These are phyloP conservation scores for Psococerastis gibbosa DNA, from an alignment of 2,888 invertebrate species.

Conservation along the genomic window DNA sequence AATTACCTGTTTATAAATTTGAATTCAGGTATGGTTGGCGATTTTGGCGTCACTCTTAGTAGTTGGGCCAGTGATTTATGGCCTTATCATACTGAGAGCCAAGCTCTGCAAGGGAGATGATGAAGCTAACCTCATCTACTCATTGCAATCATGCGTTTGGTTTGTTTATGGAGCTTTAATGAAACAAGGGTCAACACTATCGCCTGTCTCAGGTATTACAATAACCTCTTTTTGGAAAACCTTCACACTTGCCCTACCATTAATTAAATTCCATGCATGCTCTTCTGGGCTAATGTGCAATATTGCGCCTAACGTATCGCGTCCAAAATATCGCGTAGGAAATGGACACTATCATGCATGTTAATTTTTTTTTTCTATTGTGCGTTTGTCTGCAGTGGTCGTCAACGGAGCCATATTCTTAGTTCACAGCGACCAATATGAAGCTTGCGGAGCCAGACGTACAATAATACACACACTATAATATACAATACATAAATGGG, in stretches of 20 bases:
- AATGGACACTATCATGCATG: neutral
- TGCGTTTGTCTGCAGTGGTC: no score
- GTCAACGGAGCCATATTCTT: no score
- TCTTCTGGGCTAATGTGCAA: no score
- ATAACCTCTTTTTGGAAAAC: no score
- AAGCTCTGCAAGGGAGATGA: constrained; percentile 26
- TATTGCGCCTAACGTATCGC: no score
- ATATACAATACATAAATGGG: no score
- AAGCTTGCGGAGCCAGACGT: no score
- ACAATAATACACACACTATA: no score
- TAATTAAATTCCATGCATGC: no score
- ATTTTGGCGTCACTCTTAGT: constrained; percentile 49
- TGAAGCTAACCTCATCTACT: constrained; percentile 33
- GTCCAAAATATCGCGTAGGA: neutral
- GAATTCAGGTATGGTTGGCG: constrained; percentile 44
- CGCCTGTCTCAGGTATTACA: constrained; percentile 67
- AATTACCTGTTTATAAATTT: no score
- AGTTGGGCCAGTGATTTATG: constrained; percentile 61
- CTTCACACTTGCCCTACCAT: neutral
- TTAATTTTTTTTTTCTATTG: neutral
- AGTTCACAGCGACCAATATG: no score
- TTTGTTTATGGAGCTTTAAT: constrained; percentile 73
- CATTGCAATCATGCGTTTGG: constrained; percentile 58
- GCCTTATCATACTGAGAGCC: constrained; percentile 43
- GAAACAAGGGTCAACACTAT: constrained; percentile 66